Percentiles rank a stretch among this genome's conserved stretches.
Evolutionary conservation across 2,113 vertebrate species (phyloP).

Genomic region (Furnarius figulus): DNA sequence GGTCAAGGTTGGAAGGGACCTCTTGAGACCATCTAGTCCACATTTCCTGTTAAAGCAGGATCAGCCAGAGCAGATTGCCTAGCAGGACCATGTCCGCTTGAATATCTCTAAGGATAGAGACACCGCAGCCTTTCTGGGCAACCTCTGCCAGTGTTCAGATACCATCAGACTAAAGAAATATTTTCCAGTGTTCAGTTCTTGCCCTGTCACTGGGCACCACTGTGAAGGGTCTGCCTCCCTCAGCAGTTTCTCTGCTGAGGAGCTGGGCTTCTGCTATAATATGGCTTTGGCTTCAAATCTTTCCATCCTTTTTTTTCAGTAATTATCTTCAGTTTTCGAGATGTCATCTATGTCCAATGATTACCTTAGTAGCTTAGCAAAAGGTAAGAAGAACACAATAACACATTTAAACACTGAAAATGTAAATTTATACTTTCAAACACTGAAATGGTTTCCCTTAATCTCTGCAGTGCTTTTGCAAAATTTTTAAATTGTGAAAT

Average conservation of each 20-base stretch:
- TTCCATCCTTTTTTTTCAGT: background rate
- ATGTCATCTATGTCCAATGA: background rate
- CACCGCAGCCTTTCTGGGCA: background rate
- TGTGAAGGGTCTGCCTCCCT: background rate
- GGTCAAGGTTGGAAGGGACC: background rate
- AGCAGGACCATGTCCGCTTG: background rate
- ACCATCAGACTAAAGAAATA: background rate
- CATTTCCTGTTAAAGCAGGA: fast-evolving
- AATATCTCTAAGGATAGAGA: background rate
- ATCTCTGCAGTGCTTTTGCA: background rate
- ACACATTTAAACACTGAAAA: background rate
- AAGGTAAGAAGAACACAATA: background rate
- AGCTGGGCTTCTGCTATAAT: background rate
- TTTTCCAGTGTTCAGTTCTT: background rate
- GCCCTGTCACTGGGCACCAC: background rate
- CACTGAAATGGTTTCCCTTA: background rate
- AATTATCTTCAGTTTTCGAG: background rate
- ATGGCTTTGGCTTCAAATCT: background rate
- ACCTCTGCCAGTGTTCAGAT: background rate
- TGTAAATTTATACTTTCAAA: background rate
- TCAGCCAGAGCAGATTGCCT: background rate
- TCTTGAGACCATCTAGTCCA: background rate
- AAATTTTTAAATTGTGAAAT: background rate
- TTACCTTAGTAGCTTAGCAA: background rate
- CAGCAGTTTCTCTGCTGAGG: background rate